These are phyloP conservation scores for Bufo bufo DNA, from an alignment of 2,113 vertebrate genomes.

Conservation along the genomic window DNA sequence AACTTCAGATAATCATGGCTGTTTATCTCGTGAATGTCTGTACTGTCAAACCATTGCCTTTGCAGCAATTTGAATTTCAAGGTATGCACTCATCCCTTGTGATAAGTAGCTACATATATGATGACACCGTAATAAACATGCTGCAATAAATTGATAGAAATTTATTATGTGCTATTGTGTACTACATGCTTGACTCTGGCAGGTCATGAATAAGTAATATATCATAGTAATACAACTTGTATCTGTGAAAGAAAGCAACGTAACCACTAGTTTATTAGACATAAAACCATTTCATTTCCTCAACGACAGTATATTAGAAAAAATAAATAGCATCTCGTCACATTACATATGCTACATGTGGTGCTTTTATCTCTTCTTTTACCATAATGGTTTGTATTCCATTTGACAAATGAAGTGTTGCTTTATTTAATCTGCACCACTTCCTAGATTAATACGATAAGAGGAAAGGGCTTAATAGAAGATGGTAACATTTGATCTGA, in stretches of 20 bases:
- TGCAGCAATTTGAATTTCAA: not conserved
- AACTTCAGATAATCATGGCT: not conserved
- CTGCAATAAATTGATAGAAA: not conserved
- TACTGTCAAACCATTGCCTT: not conserved
- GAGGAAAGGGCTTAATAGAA: slow-evolving; percentile 24
- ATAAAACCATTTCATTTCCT: not conserved
- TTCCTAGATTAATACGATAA: slow-evolving; percentile 50
- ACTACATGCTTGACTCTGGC: not conserved
- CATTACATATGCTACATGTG: not conserved
- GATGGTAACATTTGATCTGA: slow-evolving; percentile 19
- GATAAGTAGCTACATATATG: slow-evolving; percentile 3
- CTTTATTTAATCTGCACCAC: slow-evolving; percentile 40
- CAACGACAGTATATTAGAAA: not conserved
- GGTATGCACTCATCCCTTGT: not conserved
- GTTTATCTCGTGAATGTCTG: not conserved
- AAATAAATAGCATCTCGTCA: not conserved
- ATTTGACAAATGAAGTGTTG: slow-evolving; percentile 48
- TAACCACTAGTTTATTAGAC: not conserved
- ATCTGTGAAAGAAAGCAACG: not conserved
- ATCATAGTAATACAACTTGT: not conserved
- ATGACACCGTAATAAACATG: not conserved
- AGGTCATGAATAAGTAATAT: not conserved
- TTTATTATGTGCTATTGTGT: not conserved
- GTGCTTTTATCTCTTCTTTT: slow-evolving; percentile 2
- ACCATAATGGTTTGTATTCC: slow-evolving; percentile 7